Evolutionary conservation across 2,113 vertebrate genomes (phyloP).

Genomic region (Cyanoderma ruficeps): DNA sequence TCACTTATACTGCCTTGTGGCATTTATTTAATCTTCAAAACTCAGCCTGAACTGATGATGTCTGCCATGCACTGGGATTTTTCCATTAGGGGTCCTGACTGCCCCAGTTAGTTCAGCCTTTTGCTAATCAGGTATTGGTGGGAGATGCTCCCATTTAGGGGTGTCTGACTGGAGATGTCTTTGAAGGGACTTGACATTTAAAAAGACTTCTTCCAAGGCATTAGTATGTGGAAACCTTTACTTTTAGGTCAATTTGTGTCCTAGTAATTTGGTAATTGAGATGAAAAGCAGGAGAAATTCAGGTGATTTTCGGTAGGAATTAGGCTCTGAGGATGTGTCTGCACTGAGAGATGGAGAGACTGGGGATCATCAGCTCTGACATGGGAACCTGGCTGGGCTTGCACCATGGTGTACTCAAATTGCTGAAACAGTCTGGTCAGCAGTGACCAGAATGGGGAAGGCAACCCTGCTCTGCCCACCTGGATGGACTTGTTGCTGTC

Average conservation of each 20-base stretch:
- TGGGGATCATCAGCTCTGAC: not conserved
- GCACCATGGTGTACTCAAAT: not conserved
- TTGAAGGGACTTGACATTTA: not conserved
- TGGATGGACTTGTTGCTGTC: not conserved
- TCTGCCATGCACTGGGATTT: not conserved
- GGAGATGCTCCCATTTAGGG: not conserved
- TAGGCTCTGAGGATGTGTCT: not conserved
- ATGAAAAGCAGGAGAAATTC: not conserved
- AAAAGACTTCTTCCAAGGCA: not conserved
- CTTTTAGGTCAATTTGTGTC: not conserved
- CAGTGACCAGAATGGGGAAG: not conserved
- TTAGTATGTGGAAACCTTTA: not conserved
- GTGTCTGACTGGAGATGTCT: not conserved
- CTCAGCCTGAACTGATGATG: not conserved
- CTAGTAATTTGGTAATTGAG: not conserved
- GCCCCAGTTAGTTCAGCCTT: not conserved
- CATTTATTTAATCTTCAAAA: not conserved
- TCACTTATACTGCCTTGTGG: not conserved
- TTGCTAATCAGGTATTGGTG: not conserved
- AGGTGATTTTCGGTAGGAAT: not conserved
- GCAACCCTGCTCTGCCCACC: not conserved
- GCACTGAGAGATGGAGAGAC: fast-evolving
- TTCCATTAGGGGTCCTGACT: not conserved
- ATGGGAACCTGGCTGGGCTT: not conserved
- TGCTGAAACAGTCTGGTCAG: not conserved